These are phyloP conservation scores for Aradophagus sp. DNA, from an alignment of 1,140 invertebrate species.

Conservation along the genomic window DNA sequence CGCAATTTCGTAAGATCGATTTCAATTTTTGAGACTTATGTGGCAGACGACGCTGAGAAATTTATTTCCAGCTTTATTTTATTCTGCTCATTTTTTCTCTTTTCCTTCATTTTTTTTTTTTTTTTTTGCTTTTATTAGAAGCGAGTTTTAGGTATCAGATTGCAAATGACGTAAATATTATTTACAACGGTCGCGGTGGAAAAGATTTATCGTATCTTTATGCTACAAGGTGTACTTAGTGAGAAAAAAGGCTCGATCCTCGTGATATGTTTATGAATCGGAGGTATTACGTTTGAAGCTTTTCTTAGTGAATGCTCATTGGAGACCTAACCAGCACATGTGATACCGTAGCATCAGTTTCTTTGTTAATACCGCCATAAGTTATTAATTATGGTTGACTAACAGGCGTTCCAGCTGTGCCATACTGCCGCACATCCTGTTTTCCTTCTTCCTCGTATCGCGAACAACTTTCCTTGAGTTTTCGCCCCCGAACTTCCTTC, in stretches of 20 bases:
- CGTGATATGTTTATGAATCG: constrained; percentile 31
- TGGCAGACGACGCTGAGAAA: too few relatives aligned
- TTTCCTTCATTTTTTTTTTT: too few relatives aligned
- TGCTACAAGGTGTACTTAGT: too few relatives aligned
- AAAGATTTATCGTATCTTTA: too few relatives aligned
- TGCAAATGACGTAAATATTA: too few relatives aligned
- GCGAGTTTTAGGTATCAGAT: constrained; percentile 12
- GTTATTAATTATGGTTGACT: constrained; percentile 71
- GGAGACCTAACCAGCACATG: constrained; percentile 39
- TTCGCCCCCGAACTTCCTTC: constrained; percentile 50
- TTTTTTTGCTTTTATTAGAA: too few relatives aligned
- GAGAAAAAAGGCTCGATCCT: neutral
- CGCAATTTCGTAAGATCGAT: too few relatives aligned
- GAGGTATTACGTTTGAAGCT: constrained; percentile 29
- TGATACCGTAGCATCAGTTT: constrained; percentile 60
- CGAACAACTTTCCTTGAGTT: constrained; percentile 54
- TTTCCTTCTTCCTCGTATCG: constrained; percentile 52
- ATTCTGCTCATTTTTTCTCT: too few relatives aligned
- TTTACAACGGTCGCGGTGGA: too few relatives aligned
- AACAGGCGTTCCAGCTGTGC: constrained; percentile 68
- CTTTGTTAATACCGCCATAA: constrained; percentile 66
- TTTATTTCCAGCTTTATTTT: too few relatives aligned
- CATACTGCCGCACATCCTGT: constrained; percentile 55
- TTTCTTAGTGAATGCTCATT: constrained; percentile 15
- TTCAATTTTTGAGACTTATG: too few relatives aligned